phyloP scores from a whole-genome alignment of 1,140 invertebrate genomes.

The Psilanteris sp. region DNA sequence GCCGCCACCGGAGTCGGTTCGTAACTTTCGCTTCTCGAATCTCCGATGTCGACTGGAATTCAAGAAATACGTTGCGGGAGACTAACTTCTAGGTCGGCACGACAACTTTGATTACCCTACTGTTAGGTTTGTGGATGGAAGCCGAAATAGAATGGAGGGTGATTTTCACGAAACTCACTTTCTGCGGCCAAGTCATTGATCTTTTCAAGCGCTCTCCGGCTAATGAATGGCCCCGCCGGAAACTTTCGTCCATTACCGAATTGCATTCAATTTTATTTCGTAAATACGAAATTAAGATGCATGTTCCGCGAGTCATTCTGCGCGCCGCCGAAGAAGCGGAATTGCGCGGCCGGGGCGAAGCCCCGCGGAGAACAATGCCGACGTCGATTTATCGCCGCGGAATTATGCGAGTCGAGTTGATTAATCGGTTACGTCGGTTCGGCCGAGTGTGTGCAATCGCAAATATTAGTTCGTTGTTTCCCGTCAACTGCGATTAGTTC shows the following conservation, averaged over 20 bases:
- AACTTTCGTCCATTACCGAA: conserved; percentile 54
- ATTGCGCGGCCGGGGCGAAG: no score
- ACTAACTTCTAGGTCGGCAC: conserved; percentile 72
- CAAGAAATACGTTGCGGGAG: conserved; percentile 71
- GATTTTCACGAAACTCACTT: conserved; percentile 62
- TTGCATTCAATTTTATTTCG: conserved; percentile 46
- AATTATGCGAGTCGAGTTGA: no score
- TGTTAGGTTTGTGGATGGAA: conserved; percentile 54
- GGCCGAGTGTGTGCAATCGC: no score
- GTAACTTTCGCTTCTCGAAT: conserved; percentile 57
- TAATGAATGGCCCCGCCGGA: conserved; percentile 50
- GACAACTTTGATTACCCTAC: conserved; percentile 75
- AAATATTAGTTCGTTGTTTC: no score
- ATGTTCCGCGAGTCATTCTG: not conserved
- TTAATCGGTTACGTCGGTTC: no score
- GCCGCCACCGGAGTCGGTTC: conserved; percentile 27
- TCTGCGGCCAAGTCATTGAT: conserved; percentile 61
- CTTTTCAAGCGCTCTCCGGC: conserved; percentile 51
- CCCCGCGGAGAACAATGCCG: no score
- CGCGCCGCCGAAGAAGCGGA: no score
- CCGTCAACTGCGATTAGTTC: no score
- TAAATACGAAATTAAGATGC: conserved; percentile 43
- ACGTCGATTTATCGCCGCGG: no score
- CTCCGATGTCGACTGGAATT: conserved; percentile 45
- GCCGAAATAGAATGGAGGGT: conserved; percentile 58